A percentile compares a stretch with the other conserved stretches of the same genome.
These are phyloP conservation scores for Caenorhabditis uteleia DNA, from an alignment of 2,888 invertebrate genomes.

Conservation along the genomic window DNA sequence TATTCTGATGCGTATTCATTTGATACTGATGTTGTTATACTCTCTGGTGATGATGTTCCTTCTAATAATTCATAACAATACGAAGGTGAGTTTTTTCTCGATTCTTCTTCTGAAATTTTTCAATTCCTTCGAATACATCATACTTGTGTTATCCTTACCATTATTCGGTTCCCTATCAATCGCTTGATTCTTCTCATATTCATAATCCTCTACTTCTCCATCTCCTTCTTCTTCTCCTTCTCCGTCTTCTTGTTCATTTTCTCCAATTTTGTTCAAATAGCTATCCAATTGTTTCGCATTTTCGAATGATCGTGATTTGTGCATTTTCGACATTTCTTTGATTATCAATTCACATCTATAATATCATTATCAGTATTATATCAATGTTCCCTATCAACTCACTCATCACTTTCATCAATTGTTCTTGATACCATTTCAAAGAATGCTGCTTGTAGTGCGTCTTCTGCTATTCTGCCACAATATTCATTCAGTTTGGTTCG, in stretches of 20 bases:
- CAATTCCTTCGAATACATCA: too few relatives aligned
- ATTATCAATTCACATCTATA: too few relatives aligned
- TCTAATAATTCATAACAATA: conserved; percentile 33
- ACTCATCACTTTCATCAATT: conserved; percentile 10
- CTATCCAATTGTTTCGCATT: conserved; percentile 32
- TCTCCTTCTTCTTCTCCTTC: conserved; percentile 3
- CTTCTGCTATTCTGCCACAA: conserved; percentile 33
- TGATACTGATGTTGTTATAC: too few relatives aligned
- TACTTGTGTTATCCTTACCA: too few relatives aligned
- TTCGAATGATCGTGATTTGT: conserved; percentile 39
- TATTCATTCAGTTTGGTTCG: conserved; percentile 14
- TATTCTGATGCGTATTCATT: too few relatives aligned
- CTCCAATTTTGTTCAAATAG: conserved; percentile 18
- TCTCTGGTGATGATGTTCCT: conserved; percentile 5
- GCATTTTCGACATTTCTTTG: conserved; percentile 11
- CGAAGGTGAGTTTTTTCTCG: conserved; percentile 16
- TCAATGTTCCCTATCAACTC: not conserved
- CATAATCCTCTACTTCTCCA: too few relatives aligned
- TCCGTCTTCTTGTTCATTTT: conserved; percentile 1
- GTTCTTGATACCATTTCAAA: conserved; percentile 25
- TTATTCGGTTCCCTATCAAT: too few relatives aligned
- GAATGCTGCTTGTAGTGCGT: conserved; percentile 31
- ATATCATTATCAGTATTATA: too few relatives aligned
- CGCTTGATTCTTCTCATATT: too few relatives aligned
- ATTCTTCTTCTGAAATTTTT: conserved; percentile 19